These are phyloP conservation scores for Prietella phreatophila DNA, from an alignment of 2,113 vertebrate genomes.

Conservation along the genomic window DNA sequence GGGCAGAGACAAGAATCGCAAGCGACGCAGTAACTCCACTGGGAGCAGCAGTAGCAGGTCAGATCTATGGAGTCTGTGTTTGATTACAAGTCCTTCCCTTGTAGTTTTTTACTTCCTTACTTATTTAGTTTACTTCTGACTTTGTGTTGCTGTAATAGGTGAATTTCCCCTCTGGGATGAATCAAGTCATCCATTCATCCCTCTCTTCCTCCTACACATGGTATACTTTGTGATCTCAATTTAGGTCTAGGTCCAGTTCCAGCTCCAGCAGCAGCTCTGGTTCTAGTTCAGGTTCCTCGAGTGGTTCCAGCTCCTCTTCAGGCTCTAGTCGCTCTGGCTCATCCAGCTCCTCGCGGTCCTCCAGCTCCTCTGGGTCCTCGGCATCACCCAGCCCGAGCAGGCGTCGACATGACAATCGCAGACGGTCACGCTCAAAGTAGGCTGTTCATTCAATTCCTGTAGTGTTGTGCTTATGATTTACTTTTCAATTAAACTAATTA, in stretches of 20 bases:
- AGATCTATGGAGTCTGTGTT: conserved; percentile 9
- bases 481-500: neutral
- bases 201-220: neutral
- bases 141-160: neutral
- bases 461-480: neutral
- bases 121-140: neutral
- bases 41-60: conserved; percentile 90
- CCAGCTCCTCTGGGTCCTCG: conserved; percentile 92
- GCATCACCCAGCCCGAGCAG: conserved; percentile 89
- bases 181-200: neutral
- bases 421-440: conserved; percentile 90
- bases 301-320: conserved; percentile 93
- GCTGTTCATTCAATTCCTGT: conserved; percentile 39
- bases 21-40: conserved; percentile 90
- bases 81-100: neutral
- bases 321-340: conserved; percentile 92
- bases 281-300: conserved; percentile 94
- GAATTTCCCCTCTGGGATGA: neutral
- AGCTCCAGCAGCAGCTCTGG: conserved; percentile 93
- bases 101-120: neutral
- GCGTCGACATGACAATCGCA: conserved; percentile 88
- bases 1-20: conserved; percentile 86
- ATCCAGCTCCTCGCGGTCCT: conserved; percentile 89
- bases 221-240: neutral
- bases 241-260: conserved; percentile 84